phyloP scores from a whole-genome alignment of 2,888 invertebrate genomes.

The Platerodrilus igneus region DNA sequence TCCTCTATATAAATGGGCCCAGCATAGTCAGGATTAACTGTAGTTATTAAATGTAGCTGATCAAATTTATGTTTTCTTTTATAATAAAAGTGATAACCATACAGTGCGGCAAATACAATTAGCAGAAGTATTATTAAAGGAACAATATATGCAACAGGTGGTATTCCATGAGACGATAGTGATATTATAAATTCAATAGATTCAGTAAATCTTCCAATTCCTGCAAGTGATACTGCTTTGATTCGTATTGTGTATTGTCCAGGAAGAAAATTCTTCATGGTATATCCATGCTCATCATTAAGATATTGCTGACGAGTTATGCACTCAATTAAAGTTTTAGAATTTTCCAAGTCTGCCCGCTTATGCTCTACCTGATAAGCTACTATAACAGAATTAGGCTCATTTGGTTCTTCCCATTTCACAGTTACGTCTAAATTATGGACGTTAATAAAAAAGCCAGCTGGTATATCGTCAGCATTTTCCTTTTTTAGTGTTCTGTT shows the following conservation, averaged over 20 bases:
- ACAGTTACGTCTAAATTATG: conserved; percentile 34
- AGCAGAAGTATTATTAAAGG: conserved; percentile 28
- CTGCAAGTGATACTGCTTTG: conserved; percentile 58
- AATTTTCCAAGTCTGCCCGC: conserved; percentile 41
- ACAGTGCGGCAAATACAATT: conserved; percentile 27
- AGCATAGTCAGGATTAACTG: conserved; percentile 64
- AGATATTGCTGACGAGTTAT: conserved; percentile 44
- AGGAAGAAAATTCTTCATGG: conserved; percentile 46
- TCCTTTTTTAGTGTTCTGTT: conserved; percentile 49
- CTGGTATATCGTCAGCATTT: conserved; percentile 45
- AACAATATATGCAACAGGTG: conserved; percentile 10
- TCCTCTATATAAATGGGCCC: conserved; percentile 58
- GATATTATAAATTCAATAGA: conserved; percentile 28
- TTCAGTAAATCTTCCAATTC: conserved; percentile 47
- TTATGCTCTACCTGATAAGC: conserved; percentile 58
- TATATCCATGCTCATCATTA: conserved; percentile 32
- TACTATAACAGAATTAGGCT: conserved; percentile 62
- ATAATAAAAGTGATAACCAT: conserved; percentile 34
- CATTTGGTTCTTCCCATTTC: conserved; percentile 57
- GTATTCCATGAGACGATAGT: conserved; percentile 3
- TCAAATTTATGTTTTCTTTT: conserved; percentile 39
- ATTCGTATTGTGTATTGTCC: conserved; percentile 58
- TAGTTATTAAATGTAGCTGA: conserved; percentile 50
- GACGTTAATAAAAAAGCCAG: conserved; percentile 28
- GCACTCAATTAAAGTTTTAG: conserved; percentile 48